Evolutionary conservation across 2,888 invertebrate genomes (phyloP), one percentile per base, ranked within the genome.

Genomic region (Nephrocerus scutellatus): DNA sequence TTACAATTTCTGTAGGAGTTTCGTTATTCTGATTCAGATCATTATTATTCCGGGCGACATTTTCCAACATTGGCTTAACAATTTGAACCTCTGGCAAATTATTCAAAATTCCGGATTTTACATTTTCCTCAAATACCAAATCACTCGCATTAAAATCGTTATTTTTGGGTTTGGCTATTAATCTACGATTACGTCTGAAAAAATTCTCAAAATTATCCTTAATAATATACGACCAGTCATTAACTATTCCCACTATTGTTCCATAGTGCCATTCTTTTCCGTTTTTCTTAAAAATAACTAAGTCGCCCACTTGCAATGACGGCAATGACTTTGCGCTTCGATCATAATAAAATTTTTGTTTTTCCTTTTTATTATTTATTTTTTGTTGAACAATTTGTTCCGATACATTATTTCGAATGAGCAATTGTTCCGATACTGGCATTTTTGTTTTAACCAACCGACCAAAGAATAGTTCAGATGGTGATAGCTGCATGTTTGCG

Each of bases 271-370:
- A 49, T 23, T 48, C 41, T n/a, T 49, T 40, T 13, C 35, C 25
- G 36, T 41, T 42, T 34, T 43, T 48, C 24, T 50, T 51, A 37
- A 46, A 48, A 13, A 48, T 40, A 13, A 50, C 43, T 24, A n/a
- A 9, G 26, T 48, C 44, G 14, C 39, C 36, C 6, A 32, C n/a
- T 3, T 39, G 24, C 15, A 47, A 36, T 15, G 16, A 10, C 13
- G 48, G 40, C 24, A 50, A 25, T 24, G 33, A 22, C 14, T 46
- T 48, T 8, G 35, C 42, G 14, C 36, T 39, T 21, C 42, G 35
- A 38, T 48, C 36, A 34, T 30, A 43, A 14, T 46, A 50, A 26
- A 37, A 37, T 21, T 46, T 51, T 40, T 49, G 44, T 18, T n/a
- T 47, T 30, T 35, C 22, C 25, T 14, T 33, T 40, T 47, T 45